A percentile compares a stretch with the other conserved stretches of the same genome.
phyloP scores from a whole-genome alignment of 1,140 invertebrate species.

The Caenorhabditis latens region DNA sequence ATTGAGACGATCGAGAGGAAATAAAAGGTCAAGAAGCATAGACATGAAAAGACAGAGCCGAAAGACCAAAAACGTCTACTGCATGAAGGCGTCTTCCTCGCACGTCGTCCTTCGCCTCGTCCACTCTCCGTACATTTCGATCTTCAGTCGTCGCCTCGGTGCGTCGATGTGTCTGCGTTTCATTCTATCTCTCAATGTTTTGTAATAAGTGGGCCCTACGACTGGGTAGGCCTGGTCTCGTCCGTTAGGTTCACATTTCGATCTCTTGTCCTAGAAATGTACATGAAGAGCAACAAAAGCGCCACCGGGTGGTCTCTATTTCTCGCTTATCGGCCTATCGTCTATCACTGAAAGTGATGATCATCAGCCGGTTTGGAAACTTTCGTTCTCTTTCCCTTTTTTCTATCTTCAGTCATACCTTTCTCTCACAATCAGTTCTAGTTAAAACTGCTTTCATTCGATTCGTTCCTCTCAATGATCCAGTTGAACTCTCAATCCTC shows the following conservation, averaged over 20 bases:
- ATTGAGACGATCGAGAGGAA: background rate
- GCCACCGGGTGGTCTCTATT: background rate
- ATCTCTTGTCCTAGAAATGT: constrained; percentile 47
- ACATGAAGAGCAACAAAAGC: background rate
- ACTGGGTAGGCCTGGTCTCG: background rate
- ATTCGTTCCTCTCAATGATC: background rate
- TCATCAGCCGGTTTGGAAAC: background rate
- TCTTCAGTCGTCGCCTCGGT: constrained; percentile 40
- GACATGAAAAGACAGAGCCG: background rate
- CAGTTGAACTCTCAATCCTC: background rate
- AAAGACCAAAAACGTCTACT: constrained; percentile 48
- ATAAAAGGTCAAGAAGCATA: constrained; percentile 11
- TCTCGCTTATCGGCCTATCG: background rate
- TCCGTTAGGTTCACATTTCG: constrained; percentile 48
- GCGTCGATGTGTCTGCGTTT: constrained; percentile 45
- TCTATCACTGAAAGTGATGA: background rate
- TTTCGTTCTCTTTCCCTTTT: background rate
- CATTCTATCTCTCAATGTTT: constrained; percentile 34
- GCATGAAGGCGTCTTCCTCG: background rate
- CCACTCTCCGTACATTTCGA: constrained; percentile 27
- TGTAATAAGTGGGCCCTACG: constrained; percentile 29
- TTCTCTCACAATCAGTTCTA: background rate
- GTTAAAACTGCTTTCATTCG: background rate
- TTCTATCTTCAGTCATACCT: background rate
- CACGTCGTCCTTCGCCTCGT: constrained; percentile 10